Evolutionary conservation across 2,888 invertebrate genomes (phyloP).

Genomic region (Arrhopalites spinosus): DNA sequence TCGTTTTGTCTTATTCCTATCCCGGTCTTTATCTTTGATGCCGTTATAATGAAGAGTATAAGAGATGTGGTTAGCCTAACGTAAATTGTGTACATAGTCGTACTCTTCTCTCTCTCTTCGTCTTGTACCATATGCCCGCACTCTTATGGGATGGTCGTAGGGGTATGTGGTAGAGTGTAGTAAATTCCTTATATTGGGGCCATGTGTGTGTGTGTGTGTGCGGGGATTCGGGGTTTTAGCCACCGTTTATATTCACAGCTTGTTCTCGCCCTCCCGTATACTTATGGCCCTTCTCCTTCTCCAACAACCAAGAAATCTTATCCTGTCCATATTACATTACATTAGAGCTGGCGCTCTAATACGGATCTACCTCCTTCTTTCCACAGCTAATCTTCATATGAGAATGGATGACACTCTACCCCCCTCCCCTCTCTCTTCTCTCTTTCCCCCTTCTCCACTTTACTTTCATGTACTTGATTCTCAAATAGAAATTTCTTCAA

Average conservation of each 20-base stretch:
- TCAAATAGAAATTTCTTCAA: not conserved
- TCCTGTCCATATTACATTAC: constrained; percentile 26
- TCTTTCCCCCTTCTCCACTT: not conserved
- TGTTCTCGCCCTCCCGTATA: constrained; percentile 22
- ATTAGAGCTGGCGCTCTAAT: constrained; percentile 13
- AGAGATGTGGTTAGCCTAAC: not conserved
- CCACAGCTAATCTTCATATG: constrained; percentile 21
- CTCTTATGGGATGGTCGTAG: no score
- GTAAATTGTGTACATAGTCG: no score
- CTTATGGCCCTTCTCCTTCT: constrained; percentile 10
- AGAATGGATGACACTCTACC: constrained; percentile 11
- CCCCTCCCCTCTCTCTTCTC: not conserved
- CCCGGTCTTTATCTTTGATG: not conserved
- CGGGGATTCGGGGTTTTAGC: constrained; percentile 34
- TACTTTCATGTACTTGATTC: not conserved
- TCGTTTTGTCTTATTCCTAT: not conserved
- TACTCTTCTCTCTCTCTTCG: no score
- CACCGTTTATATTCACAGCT: constrained; percentile 37
- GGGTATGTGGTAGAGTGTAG: not conserved
- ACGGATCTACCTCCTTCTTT: not conserved
- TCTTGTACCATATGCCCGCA: no score
- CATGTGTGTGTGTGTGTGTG: constrained; percentile 1
- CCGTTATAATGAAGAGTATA: not conserved
- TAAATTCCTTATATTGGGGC: not conserved
- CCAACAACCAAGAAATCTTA: constrained; percentile 23